phyloP scores from a whole-genome alignment of 2,113 vertebrate genomes.

The Carollia perspicillata region DNA sequence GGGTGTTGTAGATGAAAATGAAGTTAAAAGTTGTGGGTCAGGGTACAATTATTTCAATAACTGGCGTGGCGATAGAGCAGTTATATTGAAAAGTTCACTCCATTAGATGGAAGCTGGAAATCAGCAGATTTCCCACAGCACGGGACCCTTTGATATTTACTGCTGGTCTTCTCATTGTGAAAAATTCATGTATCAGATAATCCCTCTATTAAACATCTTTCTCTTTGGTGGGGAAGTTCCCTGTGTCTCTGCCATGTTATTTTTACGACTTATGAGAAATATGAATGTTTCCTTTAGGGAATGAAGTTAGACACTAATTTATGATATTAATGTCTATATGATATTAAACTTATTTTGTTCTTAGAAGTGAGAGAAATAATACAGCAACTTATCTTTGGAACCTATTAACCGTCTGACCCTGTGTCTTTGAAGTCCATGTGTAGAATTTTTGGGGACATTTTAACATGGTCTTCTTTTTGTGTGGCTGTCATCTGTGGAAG shows the following conservation, averaged over 20 bases:
- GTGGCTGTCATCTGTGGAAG: background rate
- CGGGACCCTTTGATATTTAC: background rate
- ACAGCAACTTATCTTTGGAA: background rate
- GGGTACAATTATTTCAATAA: background rate
- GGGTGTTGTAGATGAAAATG: background rate
- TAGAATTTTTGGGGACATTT: background rate
- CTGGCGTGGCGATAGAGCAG: background rate
- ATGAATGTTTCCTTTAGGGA: background rate
- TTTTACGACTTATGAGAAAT: conserved; percentile 22
- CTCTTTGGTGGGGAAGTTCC: background rate
- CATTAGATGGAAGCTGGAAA: background rate
- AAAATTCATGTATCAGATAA: background rate
- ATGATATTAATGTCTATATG: background rate
- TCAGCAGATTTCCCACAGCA: background rate
- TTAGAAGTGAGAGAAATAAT: conserved; percentile 1
- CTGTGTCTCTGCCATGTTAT: background rate
- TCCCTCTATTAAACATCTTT: background rate
- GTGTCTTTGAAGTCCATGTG: background rate
- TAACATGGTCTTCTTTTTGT: background rate
- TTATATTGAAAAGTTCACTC: background rate
- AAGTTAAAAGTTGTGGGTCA: background rate
- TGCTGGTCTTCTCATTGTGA: background rate
- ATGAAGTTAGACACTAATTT: background rate
- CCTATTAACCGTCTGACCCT: background rate
- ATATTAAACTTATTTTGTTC: conserved; percentile 13